A percentile compares a stretch with the other conserved stretches of the same genome.
Evolutionary conservation across 2,888 invertebrate species (phyloP).

Genomic region (Vesta saturnalis): DNA sequence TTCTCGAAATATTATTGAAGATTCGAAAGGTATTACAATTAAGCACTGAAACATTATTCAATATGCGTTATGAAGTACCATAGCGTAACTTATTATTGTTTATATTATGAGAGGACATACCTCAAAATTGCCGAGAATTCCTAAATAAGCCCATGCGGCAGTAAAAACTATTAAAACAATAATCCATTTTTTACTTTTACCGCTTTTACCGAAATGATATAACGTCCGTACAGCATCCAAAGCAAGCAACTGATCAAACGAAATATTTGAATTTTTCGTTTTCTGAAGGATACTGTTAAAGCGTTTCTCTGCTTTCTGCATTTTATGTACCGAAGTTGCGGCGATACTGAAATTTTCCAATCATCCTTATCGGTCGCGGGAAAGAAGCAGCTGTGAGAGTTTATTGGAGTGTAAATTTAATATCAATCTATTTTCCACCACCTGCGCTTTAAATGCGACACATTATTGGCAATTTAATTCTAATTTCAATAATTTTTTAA

Average conservation of each 20-base stretch:
- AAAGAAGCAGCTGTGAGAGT: constrained; percentile 46
- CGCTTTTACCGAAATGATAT: constrained; percentile 13
- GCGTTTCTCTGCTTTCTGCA: constrained; percentile 50
- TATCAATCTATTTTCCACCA: constrained; percentile 43
- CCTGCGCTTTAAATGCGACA: constrained; percentile 44
- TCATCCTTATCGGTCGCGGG: constrained; percentile 38
- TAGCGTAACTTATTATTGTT: no score
- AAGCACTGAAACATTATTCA: constrained; percentile 52
- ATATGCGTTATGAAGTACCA: not conserved
- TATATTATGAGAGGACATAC: no score
- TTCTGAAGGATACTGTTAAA: constrained; percentile 44
- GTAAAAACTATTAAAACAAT: constrained; percentile 12
- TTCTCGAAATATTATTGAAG: constrained; percentile 71
- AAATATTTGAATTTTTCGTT: constrained; percentile 40
- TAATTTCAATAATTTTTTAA: no score
- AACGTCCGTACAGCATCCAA: constrained; percentile 40
- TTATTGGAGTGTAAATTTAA: constrained; percentile 45
- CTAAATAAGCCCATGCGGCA: not conserved
- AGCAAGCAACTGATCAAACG: constrained; percentile 32
- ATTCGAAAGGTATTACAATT: constrained; percentile 54
- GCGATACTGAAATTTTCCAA: constrained; percentile 31
- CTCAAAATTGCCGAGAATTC: constrained; percentile 28
- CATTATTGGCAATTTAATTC: no score
- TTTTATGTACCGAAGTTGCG: constrained; percentile 21
- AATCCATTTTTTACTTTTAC: constrained; percentile 13